Conservation (phyloP, 1,140 invertebrate species). For the Eulimnadia texana region DNA sequence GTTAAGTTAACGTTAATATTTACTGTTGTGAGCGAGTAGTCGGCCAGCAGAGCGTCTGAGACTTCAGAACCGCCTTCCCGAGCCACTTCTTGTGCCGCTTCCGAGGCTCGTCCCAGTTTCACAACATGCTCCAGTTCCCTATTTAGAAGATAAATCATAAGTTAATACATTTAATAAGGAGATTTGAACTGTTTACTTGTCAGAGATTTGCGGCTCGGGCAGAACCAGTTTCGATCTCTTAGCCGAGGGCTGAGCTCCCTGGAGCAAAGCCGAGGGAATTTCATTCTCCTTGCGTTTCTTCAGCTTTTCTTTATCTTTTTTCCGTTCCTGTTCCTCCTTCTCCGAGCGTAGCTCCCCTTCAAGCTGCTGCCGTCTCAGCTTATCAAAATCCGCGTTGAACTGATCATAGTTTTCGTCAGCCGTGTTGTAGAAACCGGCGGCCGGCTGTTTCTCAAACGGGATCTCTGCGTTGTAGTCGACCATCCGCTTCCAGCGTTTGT, state of each 20-base stretch:
- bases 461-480: constrained; percentile 98
- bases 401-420: constrained; percentile 76
- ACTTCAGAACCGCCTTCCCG: constrained; percentile 63
- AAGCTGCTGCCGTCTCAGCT: constrained; percentile 77
- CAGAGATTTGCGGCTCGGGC: constrained; percentile 92
- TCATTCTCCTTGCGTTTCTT: constrained; percentile 94
- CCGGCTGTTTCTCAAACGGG: constrained; percentile 89
- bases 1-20: too few relatives aligned
- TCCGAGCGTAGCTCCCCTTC: constrained; percentile 81
- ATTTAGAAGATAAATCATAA: background rate
- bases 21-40: constrained; percentile 71
- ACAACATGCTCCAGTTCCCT: constrained; percentile 77
- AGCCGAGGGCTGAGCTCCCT: constrained; percentile 73
- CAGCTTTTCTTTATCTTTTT: constrained; percentile 81
- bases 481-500: constrained; percentile 62
- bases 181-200: constrained; percentile 34
- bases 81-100: constrained; percentile 80
- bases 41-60: constrained; percentile 74
- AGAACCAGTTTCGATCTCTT: constrained; percentile 93
- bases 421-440: constrained; percentile 85
- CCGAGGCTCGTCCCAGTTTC: constrained; percentile 87
- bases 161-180: constrained; percentile 30
- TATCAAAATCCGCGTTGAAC: constrained; percentile 72
- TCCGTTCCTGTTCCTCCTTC: constrained; percentile 72
- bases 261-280: constrained; percentile 77